These are phyloP conservation scores for Drosophila demipolita DNA, from an alignment of 2,888 invertebrate species.

Conservation along the genomic window DNA sequence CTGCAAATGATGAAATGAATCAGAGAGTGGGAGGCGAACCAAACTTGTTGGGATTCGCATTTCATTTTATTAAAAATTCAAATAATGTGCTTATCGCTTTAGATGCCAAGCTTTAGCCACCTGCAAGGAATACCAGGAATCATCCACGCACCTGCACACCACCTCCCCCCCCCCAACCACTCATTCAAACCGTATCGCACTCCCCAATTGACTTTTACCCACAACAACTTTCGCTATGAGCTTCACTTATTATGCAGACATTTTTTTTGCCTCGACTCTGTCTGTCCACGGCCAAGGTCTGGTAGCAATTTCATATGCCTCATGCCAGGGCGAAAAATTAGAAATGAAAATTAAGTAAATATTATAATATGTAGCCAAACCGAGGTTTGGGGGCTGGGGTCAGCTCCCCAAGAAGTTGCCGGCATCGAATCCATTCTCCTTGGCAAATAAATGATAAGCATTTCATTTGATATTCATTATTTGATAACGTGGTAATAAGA, in stretches of 20 bases:
- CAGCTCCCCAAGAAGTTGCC: conserved; percentile 6
- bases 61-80: conserved; percentile 81
- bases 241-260: conserved; percentile 73
- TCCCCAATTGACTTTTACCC: conserved; percentile 54
- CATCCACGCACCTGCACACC: conserved; percentile 11
- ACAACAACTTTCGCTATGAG: conserved; percentile 64
- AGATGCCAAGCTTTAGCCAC: conserved; percentile 73
- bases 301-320: conserved; percentile 69
- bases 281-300: conserved; percentile 55
- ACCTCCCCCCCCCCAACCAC: too few relatives aligned
- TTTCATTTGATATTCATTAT: conserved; percentile 82
- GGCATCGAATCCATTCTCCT: conserved; percentile 48
- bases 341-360: conserved; percentile 82
- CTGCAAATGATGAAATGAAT: conserved; percentile 63
- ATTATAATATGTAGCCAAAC: conserved; percentile 76
- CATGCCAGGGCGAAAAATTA: conserved; percentile 66
- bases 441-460: conserved; percentile 81
- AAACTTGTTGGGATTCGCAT: conserved; percentile 66
- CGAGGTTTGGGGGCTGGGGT: conserved; percentile 23
- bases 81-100: conserved; percentile 80
- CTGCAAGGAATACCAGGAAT: conserved; percentile 51
- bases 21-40: conserved; percentile 31
- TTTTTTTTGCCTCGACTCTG: conserved; percentile 10
- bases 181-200: conserved; percentile 2
- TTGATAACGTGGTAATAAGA: conserved; percentile 76